A percentile compares a stretch with the other conserved stretches of the same genome.
Conservation (phyloP, 2,888 invertebrate species). For the Acrobasis suavella region DNA sequence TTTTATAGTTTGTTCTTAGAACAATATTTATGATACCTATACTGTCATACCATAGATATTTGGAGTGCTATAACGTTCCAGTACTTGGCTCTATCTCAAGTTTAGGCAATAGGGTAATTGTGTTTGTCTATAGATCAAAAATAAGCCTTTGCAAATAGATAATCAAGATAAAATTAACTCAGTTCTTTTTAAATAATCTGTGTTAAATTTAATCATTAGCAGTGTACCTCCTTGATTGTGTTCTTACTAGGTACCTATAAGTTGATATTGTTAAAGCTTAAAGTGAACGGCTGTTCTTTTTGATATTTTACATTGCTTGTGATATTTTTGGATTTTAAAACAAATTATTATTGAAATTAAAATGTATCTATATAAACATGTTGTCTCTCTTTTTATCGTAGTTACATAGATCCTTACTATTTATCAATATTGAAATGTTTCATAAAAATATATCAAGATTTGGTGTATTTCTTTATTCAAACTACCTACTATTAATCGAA, state of each 20-base stretch:
- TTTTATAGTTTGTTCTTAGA: slow-evolving; percentile 9
- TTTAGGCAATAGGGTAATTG: slow-evolving; percentile 11
- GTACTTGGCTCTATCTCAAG: slow-evolving; percentile 16
- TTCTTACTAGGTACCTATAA: neutral
- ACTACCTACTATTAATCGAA: no score
- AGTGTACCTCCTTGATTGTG: neutral
- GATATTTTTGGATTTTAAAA: no score
- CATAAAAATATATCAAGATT: neutral
- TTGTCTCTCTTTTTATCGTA: neutral
- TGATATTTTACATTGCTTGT: no score
- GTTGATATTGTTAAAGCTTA: neutral
- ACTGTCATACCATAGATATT: slow-evolving; percentile 19
- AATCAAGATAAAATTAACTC: neutral
- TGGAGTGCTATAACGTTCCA: slow-evolving; percentile 15
- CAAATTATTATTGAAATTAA: no score
- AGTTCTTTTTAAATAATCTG: neutral
- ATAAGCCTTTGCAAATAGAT: neutral
- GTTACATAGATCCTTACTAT: neutral
- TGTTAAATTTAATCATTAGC: neutral
- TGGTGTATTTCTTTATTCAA: no score
- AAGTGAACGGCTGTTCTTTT: no score
- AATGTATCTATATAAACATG: no score
- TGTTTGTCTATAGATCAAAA: neutral
- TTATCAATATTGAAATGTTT: neutral
- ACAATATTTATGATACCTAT: slow-evolving; percentile 12